Base-by-base conservation (phyloP, 2,113 vertebrate species). In the Sander lucioperca region DNA sequence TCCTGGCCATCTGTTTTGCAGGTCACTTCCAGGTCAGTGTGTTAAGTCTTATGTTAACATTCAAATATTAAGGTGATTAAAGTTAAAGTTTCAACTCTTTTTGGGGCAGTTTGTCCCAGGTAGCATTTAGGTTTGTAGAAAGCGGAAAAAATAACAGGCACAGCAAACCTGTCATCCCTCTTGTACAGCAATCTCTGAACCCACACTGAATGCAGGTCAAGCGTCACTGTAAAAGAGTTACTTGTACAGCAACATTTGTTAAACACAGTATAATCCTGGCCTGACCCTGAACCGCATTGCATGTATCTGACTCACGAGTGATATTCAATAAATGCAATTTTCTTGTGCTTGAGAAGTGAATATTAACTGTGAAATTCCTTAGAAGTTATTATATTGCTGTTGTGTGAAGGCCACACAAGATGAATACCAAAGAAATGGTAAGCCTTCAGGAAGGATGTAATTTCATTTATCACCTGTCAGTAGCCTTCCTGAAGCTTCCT, bases 11-110 rank as follows among this genome's bases (percentile, higher is more conserved):
- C 83, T 99, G 96, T 84, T 99, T 97, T 69, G 96, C 97, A 4
- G 93, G 94, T 27, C 93, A 97, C 81, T 86, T 96, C 56, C 85
- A 95, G 97, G 98, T 99, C 91, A 97, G 97, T 96, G 95, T 95
- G 43, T 66, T 53, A 48, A 63, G 70, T 77, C 9, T 74, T 54
- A 6, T 1, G 2, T 48, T 63, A 2, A 36, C n/a, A 23, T 69
- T 53, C 23, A 25, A 21, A 62, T 70, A 54, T 71, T 70, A 6
- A 36, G 12, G 5, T 0, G 54, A 54, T 61, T 53, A 4, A 15
- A 15, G 21, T 50, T 51, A 14, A 77, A 8, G 25, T 66, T 58
- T 65, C 27, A 3, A 21, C 43, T 75, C 18, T 25, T 63, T 62
- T 74, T 16, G 11, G 54, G 25, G 16, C 36, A 25, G 14, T 72